Base-by-base conservation (phyloP, 2,888 invertebrate genomes). In the Trypoxylon attenuatum region DNA sequence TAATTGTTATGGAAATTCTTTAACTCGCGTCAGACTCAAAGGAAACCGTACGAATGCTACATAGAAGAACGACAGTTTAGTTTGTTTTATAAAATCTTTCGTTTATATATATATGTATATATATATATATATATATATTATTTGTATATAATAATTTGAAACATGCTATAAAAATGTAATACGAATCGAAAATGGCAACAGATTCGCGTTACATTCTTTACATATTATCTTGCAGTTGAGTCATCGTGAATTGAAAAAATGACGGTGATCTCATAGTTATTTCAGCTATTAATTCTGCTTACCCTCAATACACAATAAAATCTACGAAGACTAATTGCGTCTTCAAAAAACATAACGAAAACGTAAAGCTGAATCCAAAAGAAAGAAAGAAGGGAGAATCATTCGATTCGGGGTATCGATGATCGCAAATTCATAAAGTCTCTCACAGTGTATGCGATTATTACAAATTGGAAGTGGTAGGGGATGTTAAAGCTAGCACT, bases 81-180 rank as follows among this genome's bases (percentile, higher is more conserved):
- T 67, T 69, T 67, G 59, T 62, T 74, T 77, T 80, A 80, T 71
- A 77, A 79, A 80, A 78, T 62, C 43, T 76, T 75, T 57, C 55
- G 62, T 68, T 71, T 68, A 27, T 27, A 10, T 27, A 27, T 27
- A 27, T 27, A 27, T 27, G 27, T 27, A 27, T 27, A 27, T 27
- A n/a, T n/a, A n/a, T n/a, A n/a, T n/a, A n/a, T n/a, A n/a, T n/a
- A n/a, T 71, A 72, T 73, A 69, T 78, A 73, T 71, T 74, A 74
- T 67, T 52, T 66, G 62, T 78, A 58, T 60, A 61, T 73, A 65
- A 59, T 69, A 43, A 67, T 56, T 60, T 43, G 53, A 66, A 52
- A 68, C 45, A 58, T 67, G 71, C 64, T 71, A 68, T 76, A 66
- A 61, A 76, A 73, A 78, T 74, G 60, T 69, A 74, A 70, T 65